Base-by-base conservation (phyloP, 2,888 invertebrate species). In the Chelonus formosanus region DNA sequence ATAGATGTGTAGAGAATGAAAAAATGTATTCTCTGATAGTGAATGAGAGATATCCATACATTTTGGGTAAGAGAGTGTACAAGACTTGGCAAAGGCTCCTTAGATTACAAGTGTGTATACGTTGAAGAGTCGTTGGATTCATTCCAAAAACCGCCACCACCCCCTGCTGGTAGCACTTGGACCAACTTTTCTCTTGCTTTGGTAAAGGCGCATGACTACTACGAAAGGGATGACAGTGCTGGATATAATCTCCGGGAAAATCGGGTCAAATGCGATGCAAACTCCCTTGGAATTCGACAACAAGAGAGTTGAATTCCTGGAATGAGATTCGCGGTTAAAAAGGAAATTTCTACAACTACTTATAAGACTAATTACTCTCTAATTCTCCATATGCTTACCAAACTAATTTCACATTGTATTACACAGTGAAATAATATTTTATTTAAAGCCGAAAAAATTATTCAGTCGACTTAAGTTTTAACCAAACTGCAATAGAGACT, bases 281-380 rank as follows among this genome's bases (percentile, higher is more conserved):
- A 58, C 34, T 43, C 31, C 3, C 34, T n/a, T 32, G 31, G 36
- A 55, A 45, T 63, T 31, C 10, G 43, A 53, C 50, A 58, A n/a
- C 58, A 66, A 65, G 48, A 56, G 52, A 55, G 67, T 67, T 32
- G 59, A 45, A 56, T 62, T 10, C 36, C 34, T 10, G 50, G 56
- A 48, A 63, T 55, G 63, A 65, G 59, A 44, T 47, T 52, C 10
- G 52, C 6, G 40, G 40, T 6, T 5, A 6, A 6, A 40, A 40
- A 40, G 40, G 40, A 6, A 40, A 40, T 5, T 40, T 40, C 6
- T 40, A 6, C 6, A 6, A 40, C 40, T 40, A 40, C 4, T 40
- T 40, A 40, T 40, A 6, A 6, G 6, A 40, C 40, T 40, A 40
- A 40, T 40, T 4, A 40, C 6, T 40, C 40, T 40, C 4, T 40